Evolutionary conservation across 2,888 invertebrate species (phyloP).

Genomic region (Watsonalla binaria): DNA sequence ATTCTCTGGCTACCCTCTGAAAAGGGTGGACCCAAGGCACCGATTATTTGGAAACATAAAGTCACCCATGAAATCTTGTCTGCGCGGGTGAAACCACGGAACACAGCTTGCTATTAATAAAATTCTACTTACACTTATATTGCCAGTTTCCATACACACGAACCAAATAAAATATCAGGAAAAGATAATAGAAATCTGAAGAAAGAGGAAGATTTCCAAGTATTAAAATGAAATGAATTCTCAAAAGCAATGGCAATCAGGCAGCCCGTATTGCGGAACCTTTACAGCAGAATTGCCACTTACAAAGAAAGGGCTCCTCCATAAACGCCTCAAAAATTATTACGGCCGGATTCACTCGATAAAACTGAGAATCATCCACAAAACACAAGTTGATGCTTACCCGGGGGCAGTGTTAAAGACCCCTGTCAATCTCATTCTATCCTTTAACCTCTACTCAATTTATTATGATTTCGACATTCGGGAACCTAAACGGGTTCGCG

Average conservation of each 20-base stretch:
- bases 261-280: conserved; percentile 18
- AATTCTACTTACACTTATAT: too few relatives aligned
- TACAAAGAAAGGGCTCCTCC: conserved; percentile 31
- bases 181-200: too few relatives aligned
- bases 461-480: conserved; percentile 49
- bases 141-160: too few relatives aligned
- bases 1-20: too few relatives aligned
- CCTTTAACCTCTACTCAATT: conserved; percentile 61
- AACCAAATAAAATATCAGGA: too few relatives aligned
- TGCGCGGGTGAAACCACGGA: too few relatives aligned
- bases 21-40: too few relatives aligned
- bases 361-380: conserved; percentile 51
- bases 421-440: conserved; percentile 62
- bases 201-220: not conserved
- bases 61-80: too few relatives aligned
- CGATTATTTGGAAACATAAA: too few relatives aligned
- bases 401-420: conserved; percentile 50
- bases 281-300: conserved; percentile 13
- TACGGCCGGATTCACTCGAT: conserved; percentile 42
- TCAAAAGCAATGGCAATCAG: conserved; percentile 15
- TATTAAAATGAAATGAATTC: conserved; percentile 10
- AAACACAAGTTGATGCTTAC: conserved; percentile 49
- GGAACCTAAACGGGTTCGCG: conserved; percentile 18
- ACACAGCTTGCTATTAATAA: too few relatives aligned
- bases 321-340: conserved; percentile 46